phyloP scores from a whole-genome alignment of 2,888 invertebrate species.

The Xylota segnis region DNA sequence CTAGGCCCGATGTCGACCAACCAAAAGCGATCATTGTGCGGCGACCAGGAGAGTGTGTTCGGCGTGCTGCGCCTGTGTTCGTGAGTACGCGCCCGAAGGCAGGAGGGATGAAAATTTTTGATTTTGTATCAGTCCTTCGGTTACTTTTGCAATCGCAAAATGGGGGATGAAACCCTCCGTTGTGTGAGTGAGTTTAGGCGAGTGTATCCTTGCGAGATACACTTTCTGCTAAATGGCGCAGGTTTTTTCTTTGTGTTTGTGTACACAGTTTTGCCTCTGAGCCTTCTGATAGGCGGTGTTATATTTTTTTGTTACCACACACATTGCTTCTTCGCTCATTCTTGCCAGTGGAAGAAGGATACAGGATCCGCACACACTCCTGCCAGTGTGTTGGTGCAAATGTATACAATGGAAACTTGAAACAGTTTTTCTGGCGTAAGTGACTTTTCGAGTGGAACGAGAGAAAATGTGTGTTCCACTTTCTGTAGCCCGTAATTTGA shows the following conservation, averaged over 20 bases:
- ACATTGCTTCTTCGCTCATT: constrained; percentile 55
- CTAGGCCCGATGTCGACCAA: constrained; percentile 66
- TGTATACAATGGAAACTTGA: constrained; percentile 71
- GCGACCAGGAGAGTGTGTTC: constrained; percentile 15
- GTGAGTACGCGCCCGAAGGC: constrained; percentile 65
- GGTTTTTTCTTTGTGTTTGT: constrained; percentile 48
- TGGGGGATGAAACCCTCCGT: constrained; percentile 60
- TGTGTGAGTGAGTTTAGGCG: constrained; percentile 43
- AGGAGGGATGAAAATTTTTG: constrained; percentile 72
- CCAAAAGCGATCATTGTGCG: constrained; percentile 66
- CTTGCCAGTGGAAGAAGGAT: constrained; percentile 60
- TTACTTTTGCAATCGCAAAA: constrained; percentile 71
- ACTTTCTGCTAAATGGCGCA: constrained; percentile 65
- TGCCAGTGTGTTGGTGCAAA: constrained; percentile 37
- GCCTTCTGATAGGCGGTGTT: constrained; percentile 71
- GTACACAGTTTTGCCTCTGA: constrained; percentile 18
- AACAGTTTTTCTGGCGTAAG: constrained; percentile 74
- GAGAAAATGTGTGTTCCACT: constrained; percentile 66
- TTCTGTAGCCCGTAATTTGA: constrained; percentile 62
- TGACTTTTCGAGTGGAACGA: constrained; percentile 66
- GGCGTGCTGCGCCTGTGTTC: constrained; percentile 40
- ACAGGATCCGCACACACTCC: constrained; percentile 8
- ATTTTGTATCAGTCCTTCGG: constrained; percentile 75
- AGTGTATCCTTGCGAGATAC: constrained; percentile 46
- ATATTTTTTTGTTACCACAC: constrained; percentile 21